Evolutionary conservation across 2,888 invertebrate species (phyloP).

Genomic region (Gandaritis pyraliata): DNA sequence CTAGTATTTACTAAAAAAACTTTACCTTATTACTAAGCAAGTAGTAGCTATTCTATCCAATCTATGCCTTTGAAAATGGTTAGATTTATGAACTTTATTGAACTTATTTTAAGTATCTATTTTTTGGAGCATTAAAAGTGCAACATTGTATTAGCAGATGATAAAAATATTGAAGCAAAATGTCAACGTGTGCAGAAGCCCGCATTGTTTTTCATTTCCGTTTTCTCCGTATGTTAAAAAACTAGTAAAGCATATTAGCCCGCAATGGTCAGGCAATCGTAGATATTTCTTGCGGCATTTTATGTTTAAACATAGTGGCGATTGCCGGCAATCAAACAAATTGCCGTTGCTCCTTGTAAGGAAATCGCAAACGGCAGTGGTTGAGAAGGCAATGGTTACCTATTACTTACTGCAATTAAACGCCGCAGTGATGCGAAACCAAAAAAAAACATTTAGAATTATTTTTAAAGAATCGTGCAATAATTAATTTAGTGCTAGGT

Average conservation of each 20-base stretch:
- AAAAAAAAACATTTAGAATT: constrained; percentile 38
- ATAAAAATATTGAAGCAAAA: background rate
- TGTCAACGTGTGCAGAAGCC: constrained; percentile 3
- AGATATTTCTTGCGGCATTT: constrained; percentile 72
- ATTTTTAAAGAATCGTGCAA: constrained; percentile 14
- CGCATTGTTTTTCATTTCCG: constrained; percentile 46
- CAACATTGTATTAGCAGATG: no score
- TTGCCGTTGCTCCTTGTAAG: constrained; percentile 73
- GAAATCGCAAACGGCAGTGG: constrained; percentile 67
- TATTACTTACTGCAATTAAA: constrained; percentile 62
- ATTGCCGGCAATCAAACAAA: constrained; percentile 78
- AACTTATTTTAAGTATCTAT: no score
- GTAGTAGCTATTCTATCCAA: no score
- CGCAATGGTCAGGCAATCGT: constrained; percentile 54
- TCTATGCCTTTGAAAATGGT: no score
- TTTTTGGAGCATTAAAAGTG: no score
- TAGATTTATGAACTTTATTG: no score
- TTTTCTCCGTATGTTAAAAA: constrained; percentile 47
- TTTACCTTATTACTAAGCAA: no score
- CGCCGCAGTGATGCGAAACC: constrained; percentile 70
- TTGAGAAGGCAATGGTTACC: constrained; percentile 56
- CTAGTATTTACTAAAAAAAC: no score
- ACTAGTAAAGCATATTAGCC: constrained; percentile 33
- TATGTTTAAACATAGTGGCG: constrained; percentile 75
- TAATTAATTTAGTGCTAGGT: constrained; percentile 9